Conservation (phyloP, 2,797 vertebrate genomes). For the Paedocypris micromegethes region DNA sequence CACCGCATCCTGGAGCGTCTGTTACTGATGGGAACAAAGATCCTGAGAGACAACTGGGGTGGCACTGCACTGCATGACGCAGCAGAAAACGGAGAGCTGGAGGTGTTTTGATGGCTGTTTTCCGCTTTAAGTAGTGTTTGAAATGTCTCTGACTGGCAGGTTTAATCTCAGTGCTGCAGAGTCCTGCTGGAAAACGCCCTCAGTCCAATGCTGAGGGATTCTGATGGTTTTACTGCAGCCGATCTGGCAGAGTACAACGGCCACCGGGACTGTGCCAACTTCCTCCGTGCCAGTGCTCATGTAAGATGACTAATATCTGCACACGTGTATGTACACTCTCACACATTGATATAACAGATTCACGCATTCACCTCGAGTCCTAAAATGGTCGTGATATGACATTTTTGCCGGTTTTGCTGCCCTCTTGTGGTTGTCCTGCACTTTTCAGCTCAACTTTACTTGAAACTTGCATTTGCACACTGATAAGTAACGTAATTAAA, state of each 20-base stretch:
- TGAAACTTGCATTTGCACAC: too few relatives aligned
- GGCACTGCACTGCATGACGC: constrained; percentile 81
- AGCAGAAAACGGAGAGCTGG: constrained; percentile 77
- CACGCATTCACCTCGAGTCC: too few relatives aligned
- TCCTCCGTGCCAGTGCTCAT: constrained; percentile 59
- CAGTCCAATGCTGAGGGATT: constrained; percentile 65
- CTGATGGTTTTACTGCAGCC: constrained; percentile 72
- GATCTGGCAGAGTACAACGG: constrained; percentile 78
- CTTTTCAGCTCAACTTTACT: too few relatives aligned
- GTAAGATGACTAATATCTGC: constrained; percentile 53
- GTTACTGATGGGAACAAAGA: constrained; percentile 68
- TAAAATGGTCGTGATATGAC: too few relatives aligned
- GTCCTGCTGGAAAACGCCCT: constrained; percentile 67
- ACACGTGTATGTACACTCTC: neutral
- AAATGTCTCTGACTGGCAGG: constrained; percentile 19
- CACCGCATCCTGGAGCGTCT: constrained; percentile 72
- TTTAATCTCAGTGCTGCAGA: constrained; percentile 71
- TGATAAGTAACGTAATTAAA: too few relatives aligned
- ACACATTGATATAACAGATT: too few relatives aligned
- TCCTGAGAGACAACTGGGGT: constrained; percentile 74
- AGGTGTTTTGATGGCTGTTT: constrained; percentile 59
- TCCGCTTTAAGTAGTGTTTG: constrained; percentile 2
- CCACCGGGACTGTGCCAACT: constrained; percentile 70
- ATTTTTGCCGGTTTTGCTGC: too few relatives aligned
- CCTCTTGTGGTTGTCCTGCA: too few relatives aligned